These are phyloP conservation scores for Anas platyrhynchos DNA, from an alignment of 2,113 vertebrate genomes.

Conservation along the genomic window DNA sequence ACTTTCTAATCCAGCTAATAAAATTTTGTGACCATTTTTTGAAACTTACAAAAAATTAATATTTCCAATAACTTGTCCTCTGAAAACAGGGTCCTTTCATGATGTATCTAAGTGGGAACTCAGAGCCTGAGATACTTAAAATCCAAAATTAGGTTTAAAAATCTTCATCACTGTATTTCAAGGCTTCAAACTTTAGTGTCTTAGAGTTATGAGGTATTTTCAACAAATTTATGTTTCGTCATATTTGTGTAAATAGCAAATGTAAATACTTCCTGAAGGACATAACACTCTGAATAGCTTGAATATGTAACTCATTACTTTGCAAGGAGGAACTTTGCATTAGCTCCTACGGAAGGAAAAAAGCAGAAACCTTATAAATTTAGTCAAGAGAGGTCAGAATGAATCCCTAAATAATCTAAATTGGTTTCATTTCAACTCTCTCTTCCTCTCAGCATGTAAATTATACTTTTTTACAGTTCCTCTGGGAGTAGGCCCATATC, in stretches of 20 bases:
- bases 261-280: not conserved
- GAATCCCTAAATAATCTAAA: not conserved
- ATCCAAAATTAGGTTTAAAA: not conserved
- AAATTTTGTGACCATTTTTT: not conserved
- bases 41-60: not conserved
- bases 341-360: conserved; percentile 33
- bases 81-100: not conserved
- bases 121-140: not conserved
- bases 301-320: conserved; percentile 37
- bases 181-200: not conserved
- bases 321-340: conserved; percentile 22
- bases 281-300: not conserved
- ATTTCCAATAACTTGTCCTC: not conserved
- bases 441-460: not conserved
- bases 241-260: not conserved
- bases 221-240: not conserved
- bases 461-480: not conserved
- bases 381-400: conserved; percentile 33
- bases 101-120: not conserved
- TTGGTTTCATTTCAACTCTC: not conserved
- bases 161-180: not conserved
- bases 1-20: not conserved
- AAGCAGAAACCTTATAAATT: conserved; percentile 57
- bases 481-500: not conserved
- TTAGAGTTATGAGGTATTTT: not conserved